Conservation (phyloP, 2,113 vertebrate genomes). For the Podilymbus podiceps region DNA sequence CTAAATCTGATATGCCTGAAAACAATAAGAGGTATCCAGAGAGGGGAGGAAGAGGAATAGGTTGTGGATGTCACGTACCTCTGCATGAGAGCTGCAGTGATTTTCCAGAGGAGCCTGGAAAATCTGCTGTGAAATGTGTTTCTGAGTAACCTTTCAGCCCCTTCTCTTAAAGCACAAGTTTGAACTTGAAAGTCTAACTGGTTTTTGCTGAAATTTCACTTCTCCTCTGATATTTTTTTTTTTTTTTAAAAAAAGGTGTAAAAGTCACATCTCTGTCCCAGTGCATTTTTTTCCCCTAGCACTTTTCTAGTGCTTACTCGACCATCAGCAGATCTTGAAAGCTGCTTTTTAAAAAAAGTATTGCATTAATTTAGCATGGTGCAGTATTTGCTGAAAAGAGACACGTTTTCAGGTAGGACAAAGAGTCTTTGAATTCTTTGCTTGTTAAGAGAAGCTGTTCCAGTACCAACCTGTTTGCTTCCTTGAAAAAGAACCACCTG, state of each 20-base stretch:
- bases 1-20: background rate
- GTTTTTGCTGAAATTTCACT: background rate
- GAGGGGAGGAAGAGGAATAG: accelerated
- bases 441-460: background rate
- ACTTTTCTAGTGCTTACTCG: background rate
- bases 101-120: background rate
- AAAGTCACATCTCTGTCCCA: background rate
- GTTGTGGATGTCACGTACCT: background rate
- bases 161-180: background rate
- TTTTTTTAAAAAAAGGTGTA: background rate
- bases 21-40: accelerated
- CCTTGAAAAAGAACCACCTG: background rate
- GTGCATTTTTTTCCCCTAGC: background rate
- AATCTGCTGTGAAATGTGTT: background rate
- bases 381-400: background rate
- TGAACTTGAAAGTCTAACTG: background rate
- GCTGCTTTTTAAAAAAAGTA: background rate
- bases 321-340: background rate
- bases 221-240: background rate
- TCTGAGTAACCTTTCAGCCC: background rate
- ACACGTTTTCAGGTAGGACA: background rate
- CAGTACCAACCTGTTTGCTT: background rate
- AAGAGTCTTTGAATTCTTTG: background rate
- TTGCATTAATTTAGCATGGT: background rate
- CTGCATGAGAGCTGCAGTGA: background rate